These are phyloP conservation scores for Cetonia aurata DNA, from an alignment of 2,888 invertebrate species.

Conservation along the genomic window DNA sequence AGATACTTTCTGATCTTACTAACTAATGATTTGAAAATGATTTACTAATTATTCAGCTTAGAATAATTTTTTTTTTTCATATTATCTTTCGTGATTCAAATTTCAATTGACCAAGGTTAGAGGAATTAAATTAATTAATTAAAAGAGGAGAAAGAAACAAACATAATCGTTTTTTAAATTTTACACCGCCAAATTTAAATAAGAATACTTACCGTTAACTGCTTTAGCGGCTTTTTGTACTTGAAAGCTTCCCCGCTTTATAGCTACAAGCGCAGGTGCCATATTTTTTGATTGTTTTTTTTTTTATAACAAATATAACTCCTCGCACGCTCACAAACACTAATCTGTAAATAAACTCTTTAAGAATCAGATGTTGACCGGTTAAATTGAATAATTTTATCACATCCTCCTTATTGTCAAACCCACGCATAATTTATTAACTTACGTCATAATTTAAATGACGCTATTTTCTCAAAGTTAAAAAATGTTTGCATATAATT, in stretches of 20 bases:
- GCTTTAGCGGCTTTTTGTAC: conserved; percentile 70
- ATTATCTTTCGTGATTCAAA: too few species aligned
- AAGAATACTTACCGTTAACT: conserved; percentile 67
- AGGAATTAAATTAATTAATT: too few species aligned
- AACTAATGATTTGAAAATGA: too few species aligned
- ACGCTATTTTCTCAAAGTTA: neutral
- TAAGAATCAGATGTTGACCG: conserved; percentile 17
- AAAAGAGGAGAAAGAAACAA: too few species aligned
- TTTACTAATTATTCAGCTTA: too few species aligned
- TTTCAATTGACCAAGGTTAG: too few species aligned
- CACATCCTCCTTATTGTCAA: conserved; percentile 18
- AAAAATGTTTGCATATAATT: too few species aligned
- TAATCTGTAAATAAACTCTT: conserved; percentile 8
- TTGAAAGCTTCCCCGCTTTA: conserved; percentile 70
- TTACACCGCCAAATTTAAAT: too few species aligned
- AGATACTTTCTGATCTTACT: too few species aligned
- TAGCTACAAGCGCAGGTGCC: conserved; percentile 55
- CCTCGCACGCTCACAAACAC: neutral
- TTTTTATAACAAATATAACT: neutral
- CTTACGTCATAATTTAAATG: too few species aligned
- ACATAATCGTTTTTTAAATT: too few species aligned
- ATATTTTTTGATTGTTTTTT: conserved; percentile 34
- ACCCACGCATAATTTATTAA: conserved; percentile 2
- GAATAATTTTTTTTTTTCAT: too few species aligned
- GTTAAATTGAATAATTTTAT: conserved; percentile 38